Percentiles rank a stretch among this genome's conserved stretches.
These are phyloP conservation scores for Rutilus rutilus DNA, from an alignment of 2,113 vertebrate species.

Conservation along the genomic window DNA sequence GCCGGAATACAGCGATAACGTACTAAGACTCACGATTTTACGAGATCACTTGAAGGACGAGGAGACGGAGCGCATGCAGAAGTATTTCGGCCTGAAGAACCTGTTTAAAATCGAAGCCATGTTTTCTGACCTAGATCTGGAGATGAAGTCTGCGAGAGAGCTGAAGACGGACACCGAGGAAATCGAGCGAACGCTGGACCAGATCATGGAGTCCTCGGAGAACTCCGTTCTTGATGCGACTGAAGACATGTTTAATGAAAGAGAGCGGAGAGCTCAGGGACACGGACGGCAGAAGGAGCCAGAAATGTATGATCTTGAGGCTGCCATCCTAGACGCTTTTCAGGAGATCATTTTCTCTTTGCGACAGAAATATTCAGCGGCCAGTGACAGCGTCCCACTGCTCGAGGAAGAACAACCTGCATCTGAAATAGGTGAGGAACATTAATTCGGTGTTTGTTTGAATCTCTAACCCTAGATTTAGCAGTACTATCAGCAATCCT, in stretches of 20 bases:
- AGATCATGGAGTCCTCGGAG: constrained; percentile 85
- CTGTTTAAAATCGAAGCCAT: constrained; percentile 82
- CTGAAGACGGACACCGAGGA: constrained; percentile 67
- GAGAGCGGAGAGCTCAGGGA: constrained; percentile 60
- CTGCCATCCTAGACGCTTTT: constrained; percentile 83
- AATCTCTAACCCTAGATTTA: neutral
- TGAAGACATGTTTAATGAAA: constrained; percentile 83
- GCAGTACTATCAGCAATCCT: neutral
- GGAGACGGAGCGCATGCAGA: constrained; percentile 74
- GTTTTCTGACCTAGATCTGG: constrained; percentile 82
- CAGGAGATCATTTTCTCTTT: constrained; percentile 90
- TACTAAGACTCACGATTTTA: constrained; percentile 75
- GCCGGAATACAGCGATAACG: constrained; percentile 70
- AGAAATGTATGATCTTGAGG: constrained; percentile 80
- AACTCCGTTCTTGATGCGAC: constrained; percentile 81
- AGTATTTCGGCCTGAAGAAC: constrained; percentile 79
- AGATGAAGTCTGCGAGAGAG: constrained; percentile 75
- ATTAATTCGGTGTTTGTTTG: no score
- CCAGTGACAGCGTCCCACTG: constrained; percentile 73
- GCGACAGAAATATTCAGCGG: constrained; percentile 80
- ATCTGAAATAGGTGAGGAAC: constrained; percentile 62
- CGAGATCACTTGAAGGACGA: constrained; percentile 81
- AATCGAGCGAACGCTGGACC: constrained; percentile 80
- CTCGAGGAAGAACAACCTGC: constrained; percentile 48
- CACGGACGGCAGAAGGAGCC: constrained; percentile 65